Percentiles rank a stretch among this genome's conserved stretches.
Evolutionary conservation across 2,797 vertebrate genomes (phyloP).

Genomic region (Odontamblyopus lacepedii): DNA sequence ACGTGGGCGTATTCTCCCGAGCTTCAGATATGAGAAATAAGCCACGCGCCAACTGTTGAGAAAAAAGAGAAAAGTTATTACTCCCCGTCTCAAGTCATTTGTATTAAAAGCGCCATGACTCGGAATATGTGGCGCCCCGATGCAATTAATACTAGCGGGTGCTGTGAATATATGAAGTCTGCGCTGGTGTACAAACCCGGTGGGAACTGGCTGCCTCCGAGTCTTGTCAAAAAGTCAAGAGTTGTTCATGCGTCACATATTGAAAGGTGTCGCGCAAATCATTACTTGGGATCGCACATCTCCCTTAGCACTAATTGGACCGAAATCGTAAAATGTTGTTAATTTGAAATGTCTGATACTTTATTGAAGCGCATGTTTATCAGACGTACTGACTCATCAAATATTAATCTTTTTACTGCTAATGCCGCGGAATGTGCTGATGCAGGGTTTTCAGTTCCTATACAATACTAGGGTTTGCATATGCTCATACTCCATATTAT

Average conservation of each 20-base stretch:
- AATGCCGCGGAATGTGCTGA: no score
- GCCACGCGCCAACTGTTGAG: constrained; percentile 55
- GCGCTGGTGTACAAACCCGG: constrained; percentile 54
- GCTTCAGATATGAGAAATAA: constrained; percentile 63
- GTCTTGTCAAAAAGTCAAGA: constrained; percentile 43
- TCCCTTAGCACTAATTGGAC: constrained; percentile 40
- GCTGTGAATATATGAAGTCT: constrained; percentile 68
- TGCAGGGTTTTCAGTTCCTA: no score
- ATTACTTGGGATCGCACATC: neutral
- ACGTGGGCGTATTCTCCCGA: constrained; percentile 62
- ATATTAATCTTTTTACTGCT: no score
- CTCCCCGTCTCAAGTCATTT: constrained; percentile 72
- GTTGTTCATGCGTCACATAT: constrained; percentile 61
- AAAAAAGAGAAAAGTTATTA: constrained; percentile 71
- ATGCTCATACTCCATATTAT: no score
- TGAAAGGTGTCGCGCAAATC: constrained; percentile 52
- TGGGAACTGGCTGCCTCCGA: constrained; percentile 49
- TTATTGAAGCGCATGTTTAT: neutral
- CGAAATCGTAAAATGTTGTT: constrained; percentile 22
- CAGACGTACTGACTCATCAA: no score
- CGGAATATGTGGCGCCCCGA: constrained; percentile 60
- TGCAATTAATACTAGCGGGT: constrained; percentile 70
- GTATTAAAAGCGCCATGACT: constrained; percentile 71
- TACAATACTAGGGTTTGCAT: no score
- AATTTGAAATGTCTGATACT: neutral